Evolutionary conservation across 1,140 invertebrate species (phyloP).

Genomic region (Pogonus chalceus): DNA sequence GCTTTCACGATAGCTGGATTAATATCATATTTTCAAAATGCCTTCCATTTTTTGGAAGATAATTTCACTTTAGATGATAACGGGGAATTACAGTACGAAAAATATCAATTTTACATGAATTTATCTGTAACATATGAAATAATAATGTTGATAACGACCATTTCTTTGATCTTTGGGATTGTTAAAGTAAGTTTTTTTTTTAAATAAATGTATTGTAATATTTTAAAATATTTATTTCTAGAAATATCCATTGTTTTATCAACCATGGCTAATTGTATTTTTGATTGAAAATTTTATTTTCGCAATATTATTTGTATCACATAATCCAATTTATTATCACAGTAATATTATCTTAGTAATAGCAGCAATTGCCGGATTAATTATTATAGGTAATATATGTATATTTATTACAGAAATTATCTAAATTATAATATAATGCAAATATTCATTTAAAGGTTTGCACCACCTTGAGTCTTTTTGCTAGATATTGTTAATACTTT

Average conservation of each 20-base stretch:
- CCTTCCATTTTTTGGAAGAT: no score
- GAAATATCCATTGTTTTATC: neutral
- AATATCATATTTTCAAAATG: no score
- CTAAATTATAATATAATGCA: neutral
- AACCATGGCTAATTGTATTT: neutral
- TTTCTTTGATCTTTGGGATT: neutral
- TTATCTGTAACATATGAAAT: no score
- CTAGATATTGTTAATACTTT: no score
- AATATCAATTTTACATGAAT: no score
- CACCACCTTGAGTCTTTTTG: no score
- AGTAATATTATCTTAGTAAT: neutral
- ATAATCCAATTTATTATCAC: neutral
- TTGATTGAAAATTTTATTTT: neutral
- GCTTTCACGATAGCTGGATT: no score
- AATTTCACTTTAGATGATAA: no score
- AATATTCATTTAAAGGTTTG: neutral
- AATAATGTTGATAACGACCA: neutral
- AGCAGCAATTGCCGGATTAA: neutral
- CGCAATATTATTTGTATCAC: neutral
- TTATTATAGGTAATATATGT: neutral
- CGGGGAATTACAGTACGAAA: no score
- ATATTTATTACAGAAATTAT: neutral
- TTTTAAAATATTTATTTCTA: neutral
- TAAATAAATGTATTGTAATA: neutral
- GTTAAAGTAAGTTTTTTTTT: neutral